A percentile compares a stretch with the other conserved stretches of the same genome.
Conservation (phyloP, 2,113 vertebrate genomes). For the Pomatostomus ruficeps region DNA sequence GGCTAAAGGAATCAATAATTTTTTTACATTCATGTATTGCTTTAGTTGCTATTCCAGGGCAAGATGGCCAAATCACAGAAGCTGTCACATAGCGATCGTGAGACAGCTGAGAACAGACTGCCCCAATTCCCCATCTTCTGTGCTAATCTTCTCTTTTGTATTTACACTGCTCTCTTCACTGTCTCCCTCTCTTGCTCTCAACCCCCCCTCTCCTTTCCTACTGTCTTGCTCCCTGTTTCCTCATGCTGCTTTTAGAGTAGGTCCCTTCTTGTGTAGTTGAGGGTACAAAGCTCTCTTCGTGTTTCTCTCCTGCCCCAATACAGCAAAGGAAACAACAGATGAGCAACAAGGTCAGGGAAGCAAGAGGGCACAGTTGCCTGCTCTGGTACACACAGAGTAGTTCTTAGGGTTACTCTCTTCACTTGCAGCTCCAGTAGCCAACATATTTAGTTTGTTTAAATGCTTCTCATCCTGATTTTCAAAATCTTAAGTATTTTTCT, state of each 20-base stretch:
- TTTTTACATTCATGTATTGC: background rate
- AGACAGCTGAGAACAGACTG: background rate
- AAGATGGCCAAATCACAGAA: slow-evolving; percentile 10
- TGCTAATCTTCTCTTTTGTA: background rate
- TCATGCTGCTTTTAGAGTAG: background rate
- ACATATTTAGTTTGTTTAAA: background rate
- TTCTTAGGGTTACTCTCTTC: background rate
- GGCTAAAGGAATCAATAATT: background rate
- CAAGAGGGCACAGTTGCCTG: background rate
- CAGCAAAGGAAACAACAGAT: background rate
- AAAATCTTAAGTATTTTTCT: background rate
- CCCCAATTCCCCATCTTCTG: background rate
- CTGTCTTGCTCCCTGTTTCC: background rate
- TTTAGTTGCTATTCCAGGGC: slow-evolving; percentile 24
- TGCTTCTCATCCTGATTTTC: background rate
- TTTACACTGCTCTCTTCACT: background rate
- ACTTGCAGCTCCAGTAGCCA: background rate
- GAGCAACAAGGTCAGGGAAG: background rate
- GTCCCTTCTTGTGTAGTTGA: background rate
- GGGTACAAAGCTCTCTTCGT: background rate
- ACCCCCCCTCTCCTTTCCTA: rapidly evolving
- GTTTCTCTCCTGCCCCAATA: background rate
- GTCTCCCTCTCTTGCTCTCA: background rate
- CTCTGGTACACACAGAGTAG: background rate
- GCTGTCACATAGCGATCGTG: background rate